Percentiles rank a stretch among this genome's conserved stretches.
Conservation (phyloP, 1,140 invertebrate genomes). For the Sinella curviseta region DNA sequence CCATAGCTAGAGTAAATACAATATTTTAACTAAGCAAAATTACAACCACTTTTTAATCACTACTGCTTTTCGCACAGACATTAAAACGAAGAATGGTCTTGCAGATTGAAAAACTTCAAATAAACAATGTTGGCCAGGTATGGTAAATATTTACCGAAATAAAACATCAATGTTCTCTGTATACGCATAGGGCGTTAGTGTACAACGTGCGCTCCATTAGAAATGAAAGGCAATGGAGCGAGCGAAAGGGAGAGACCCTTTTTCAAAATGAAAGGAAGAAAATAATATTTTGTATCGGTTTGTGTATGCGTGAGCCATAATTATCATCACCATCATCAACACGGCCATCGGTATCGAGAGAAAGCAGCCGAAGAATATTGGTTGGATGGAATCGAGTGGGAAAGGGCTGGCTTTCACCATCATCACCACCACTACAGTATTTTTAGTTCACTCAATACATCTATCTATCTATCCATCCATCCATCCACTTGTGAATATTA, state of each 20-base stretch:
- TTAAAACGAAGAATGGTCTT: too few relatives aligned
- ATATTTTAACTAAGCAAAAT: too few relatives aligned
- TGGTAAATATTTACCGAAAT: too few relatives aligned
- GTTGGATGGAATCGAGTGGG: slow-evolving; percentile 22
- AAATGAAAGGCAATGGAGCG: neutral
- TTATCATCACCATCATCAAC: neutral
- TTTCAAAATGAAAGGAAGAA: neutral
- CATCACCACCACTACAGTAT: neutral
- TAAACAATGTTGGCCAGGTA: too few relatives aligned
- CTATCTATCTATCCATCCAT: slow-evolving; percentile 10
- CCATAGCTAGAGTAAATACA: too few relatives aligned
- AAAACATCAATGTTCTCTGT: too few relatives aligned
- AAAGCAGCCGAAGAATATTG: slow-evolving; percentile 21
- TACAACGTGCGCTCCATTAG: neutral
- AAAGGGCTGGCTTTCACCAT: slow-evolving; percentile 18
- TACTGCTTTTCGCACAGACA: too few relatives aligned
- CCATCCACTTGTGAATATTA: slow-evolving; percentile 1
- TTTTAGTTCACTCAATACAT: neutral
- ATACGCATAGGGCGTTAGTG: too few relatives aligned
- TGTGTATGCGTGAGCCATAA: neutral
- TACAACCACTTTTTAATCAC: too few relatives aligned
- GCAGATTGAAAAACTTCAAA: too few relatives aligned
- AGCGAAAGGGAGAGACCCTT: neutral
- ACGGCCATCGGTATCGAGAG: neutral
- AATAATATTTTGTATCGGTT: slow-evolving; percentile 1